A percentile compares a stretch with the other conserved stretches of the same genome.
Conservation (phyloP, 2,797 vertebrate genomes). For the Halcyon smyrnensis region DNA sequence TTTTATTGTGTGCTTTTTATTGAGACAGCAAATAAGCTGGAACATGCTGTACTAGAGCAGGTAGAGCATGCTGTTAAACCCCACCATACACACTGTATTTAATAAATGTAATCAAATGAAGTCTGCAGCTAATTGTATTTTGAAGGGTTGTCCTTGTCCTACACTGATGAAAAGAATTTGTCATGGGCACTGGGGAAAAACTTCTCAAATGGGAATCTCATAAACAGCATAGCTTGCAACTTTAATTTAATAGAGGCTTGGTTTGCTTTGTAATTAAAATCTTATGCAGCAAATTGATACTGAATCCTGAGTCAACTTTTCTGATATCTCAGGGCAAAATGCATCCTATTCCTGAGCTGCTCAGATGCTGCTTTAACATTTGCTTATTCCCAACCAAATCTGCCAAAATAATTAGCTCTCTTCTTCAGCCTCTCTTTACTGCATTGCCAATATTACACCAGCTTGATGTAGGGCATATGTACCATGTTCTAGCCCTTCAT, state of each 20-base stretch:
- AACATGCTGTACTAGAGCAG: conserved; percentile 54
- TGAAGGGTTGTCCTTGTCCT: conserved; percentile 64
- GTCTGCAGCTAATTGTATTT: conserved; percentile 60
- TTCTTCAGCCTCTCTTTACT: neutral
- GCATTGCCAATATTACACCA: neutral
- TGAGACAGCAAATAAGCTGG: conserved; percentile 63
- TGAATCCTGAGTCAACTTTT: conserved; percentile 43
- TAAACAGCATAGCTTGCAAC: conserved; percentile 55
- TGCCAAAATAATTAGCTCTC: neutral
- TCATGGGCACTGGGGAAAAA: conserved; percentile 47
- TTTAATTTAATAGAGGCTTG: conserved; percentile 59
- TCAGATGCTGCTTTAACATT: neutral
- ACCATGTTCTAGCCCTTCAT: neutral
- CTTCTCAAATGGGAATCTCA: conserved; percentile 52
- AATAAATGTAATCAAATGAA: conserved; percentile 66
- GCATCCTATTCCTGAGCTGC: neutral
- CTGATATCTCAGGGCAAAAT: conserved; percentile 9
- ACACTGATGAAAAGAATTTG: conserved; percentile 64
- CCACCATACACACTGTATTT: conserved; percentile 39
- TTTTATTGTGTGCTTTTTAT: conserved; percentile 54
- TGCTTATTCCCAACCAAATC: neutral
- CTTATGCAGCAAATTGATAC: conserved; percentile 40
- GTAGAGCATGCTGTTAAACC: conserved; percentile 54
- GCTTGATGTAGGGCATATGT: neutral
- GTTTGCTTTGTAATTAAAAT: conserved; percentile 67